phyloP scores from a whole-genome alignment of 2,888 invertebrate genomes.

The Aleiodes leptofemur region DNA sequence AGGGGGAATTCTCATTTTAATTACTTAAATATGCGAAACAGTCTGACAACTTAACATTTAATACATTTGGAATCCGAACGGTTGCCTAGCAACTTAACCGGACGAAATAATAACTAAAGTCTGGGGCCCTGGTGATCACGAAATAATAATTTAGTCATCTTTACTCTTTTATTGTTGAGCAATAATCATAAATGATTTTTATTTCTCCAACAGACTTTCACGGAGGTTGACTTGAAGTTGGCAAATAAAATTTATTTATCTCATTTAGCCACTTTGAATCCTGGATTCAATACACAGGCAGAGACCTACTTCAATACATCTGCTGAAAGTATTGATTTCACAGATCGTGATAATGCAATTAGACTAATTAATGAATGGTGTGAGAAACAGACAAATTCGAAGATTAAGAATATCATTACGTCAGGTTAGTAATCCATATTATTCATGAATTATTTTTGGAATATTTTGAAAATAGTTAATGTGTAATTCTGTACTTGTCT shows the following conservation, averaged over 20 bases:
- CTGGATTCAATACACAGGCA: constrained; percentile 79
- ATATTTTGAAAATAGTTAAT: no score
- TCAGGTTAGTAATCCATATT: constrained; percentile 68
- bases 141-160: neutral
- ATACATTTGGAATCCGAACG: no score
- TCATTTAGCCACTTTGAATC: constrained; percentile 74
- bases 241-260: constrained; percentile 86
- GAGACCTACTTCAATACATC: constrained; percentile 80
- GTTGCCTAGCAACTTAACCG: no score
- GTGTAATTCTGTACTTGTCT: no score
- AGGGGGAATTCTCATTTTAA: no score
- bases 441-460: neutral
- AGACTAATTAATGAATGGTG: constrained; percentile 88
- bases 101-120: no score
- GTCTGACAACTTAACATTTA: no score
- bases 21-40: no score
- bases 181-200: constrained; percentile 23
- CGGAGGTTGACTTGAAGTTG: constrained; percentile 80
- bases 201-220: constrained; percentile 64
- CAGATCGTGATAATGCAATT: constrained; percentile 72
- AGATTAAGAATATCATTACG: constrained; percentile 86
- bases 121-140: no score
- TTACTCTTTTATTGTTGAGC: neutral
- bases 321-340: constrained; percentile 81
- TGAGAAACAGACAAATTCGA: constrained; percentile 85